These are phyloP conservation scores for Xylophagus ater DNA, from an alignment of 2,888 invertebrate species.

Conservation along the genomic window DNA sequence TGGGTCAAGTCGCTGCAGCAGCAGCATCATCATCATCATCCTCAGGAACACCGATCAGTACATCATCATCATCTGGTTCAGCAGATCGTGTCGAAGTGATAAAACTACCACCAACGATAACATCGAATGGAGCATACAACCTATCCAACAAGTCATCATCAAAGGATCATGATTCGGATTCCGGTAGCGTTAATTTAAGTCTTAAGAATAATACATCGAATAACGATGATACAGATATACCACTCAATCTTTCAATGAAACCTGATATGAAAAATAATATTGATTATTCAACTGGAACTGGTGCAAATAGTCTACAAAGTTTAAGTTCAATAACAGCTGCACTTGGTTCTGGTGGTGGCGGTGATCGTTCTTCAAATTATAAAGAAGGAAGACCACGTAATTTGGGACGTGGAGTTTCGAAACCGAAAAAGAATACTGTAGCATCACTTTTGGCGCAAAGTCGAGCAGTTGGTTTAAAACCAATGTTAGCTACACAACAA, in stretches of 20 bases:
- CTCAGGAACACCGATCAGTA: constrained; percentile 15
- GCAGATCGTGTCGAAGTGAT: constrained; percentile 71
- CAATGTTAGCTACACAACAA: constrained; percentile 64
- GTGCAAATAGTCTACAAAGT: constrained; percentile 35
- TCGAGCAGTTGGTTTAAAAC: constrained; percentile 67
- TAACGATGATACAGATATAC: constrained; percentile 56
- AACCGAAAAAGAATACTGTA: constrained; percentile 87
- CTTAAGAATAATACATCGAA: constrained; percentile 29
- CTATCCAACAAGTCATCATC: constrained; percentile 31
- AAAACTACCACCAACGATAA: constrained; percentile 59
- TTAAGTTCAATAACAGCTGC: constrained; percentile 39
- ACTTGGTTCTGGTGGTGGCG: constrained; percentile 28
- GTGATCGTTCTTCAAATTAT: constrained; percentile 25
- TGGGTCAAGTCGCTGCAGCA: constrained; percentile 33
- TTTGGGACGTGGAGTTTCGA: constrained; percentile 75
- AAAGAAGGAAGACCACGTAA: constrained; percentile 75
- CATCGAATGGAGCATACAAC: constrained; percentile 43
- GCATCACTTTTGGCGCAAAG: constrained; percentile 80
- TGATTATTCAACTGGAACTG: constrained; percentile 22
- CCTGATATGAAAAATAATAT: constrained; percentile 39
- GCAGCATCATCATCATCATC: constrained; percentile 27
- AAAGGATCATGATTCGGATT: constrained; percentile 24
- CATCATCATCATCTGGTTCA: constrained; percentile 18
- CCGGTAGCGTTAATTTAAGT: constrained; percentile 33
- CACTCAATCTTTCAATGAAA: constrained; percentile 73